Evolutionary conservation across 1,140 invertebrate species (phyloP), one percentile per base, ranked within the genome.

Genomic region (Stegodyphus mimosarum): DNA sequence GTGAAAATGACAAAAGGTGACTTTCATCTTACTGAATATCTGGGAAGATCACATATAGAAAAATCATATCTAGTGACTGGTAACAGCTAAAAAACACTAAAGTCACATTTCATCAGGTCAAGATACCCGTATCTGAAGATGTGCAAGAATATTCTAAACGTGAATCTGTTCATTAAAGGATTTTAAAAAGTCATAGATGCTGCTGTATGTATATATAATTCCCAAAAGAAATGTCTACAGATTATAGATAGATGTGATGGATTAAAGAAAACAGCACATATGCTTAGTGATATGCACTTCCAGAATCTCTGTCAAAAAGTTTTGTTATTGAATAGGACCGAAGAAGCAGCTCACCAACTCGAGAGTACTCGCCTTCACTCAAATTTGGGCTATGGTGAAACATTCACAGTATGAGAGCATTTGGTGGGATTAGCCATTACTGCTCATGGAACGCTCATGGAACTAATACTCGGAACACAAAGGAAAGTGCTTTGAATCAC

Each of bases 251-350:
- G 71, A 60, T 71, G 74, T 48, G 80, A 83, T 50, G 80, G 80
- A 15, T 33, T 83, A 7, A 88, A 89, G 72, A 92, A 92, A 87
- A 90, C 91, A 86, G 93, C 93, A 49, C 89, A 90, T 76, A 91
- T 99, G 94, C 93, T 99, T 89, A 95, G 97, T 90, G 98, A 99
- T 91, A 99, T 99, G 96, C 97, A 99, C 93, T 97, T 99, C 92
- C 94, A 96, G 91, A 95, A 95, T 92, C 91, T 95, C 88, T 93
- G 93, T 87, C 95, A 97, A 91, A 97, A 98, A 92, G 94, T 97
- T 88, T 92, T 97, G 89, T 92, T 99, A 89, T 92, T 99, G 87
- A 97, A 97, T 93, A 94, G 96, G 91, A 99, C 97, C 89, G 97
- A 99, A 92, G 97, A 99, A 92, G 96, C 97, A 89, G 96, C 95